Conservation (phyloP, 2,113 vertebrate genomes). For the Ictalurus punctatus region DNA sequence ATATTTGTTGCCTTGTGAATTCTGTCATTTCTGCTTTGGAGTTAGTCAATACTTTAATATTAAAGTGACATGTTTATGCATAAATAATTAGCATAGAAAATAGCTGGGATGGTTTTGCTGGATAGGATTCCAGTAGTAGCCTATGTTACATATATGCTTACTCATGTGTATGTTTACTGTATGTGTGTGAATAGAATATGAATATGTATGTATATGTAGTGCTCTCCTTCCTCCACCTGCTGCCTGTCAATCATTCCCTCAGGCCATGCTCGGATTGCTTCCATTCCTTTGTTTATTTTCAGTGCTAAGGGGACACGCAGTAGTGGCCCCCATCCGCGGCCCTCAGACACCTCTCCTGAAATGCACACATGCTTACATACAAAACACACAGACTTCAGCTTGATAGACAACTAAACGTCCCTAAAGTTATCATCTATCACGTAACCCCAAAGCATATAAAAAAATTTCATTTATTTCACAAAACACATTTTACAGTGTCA, state of each 20-base stretch:
- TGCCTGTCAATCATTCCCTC: slow-evolving; percentile 61
- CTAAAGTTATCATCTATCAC: not conserved
- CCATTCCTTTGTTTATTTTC: slow-evolving; percentile 65
- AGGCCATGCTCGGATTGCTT: slow-evolving; percentile 61
- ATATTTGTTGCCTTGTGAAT: not conserved
- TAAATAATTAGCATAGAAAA: not conserved
- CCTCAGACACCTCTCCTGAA: slow-evolving; percentile 41
- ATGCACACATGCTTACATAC: not conserved
- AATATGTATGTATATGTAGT: slow-evolving; percentile 41
- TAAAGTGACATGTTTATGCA: not conserved
- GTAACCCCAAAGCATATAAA: not conserved
- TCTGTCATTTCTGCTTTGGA: not conserved
- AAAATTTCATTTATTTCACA: not conserved
- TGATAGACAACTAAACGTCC: not conserved
- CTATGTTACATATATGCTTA: not conserved
- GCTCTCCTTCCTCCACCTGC: slow-evolving; percentile 58
- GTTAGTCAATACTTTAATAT: not conserved
- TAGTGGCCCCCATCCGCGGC: slow-evolving; percentile 38
- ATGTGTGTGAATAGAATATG: slow-evolving; percentile 25
- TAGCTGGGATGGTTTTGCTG: not conserved
- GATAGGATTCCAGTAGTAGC: not conserved
- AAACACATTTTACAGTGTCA: not conserved
- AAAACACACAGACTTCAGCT: slow-evolving; percentile 20
- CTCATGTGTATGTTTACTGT: not conserved
- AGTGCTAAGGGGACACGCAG: slow-evolving; percentile 49